These are phyloP conservation scores for Linnaemya vulpina DNA, from an alignment of 2,888 invertebrate species.

Conservation along the genomic window DNA sequence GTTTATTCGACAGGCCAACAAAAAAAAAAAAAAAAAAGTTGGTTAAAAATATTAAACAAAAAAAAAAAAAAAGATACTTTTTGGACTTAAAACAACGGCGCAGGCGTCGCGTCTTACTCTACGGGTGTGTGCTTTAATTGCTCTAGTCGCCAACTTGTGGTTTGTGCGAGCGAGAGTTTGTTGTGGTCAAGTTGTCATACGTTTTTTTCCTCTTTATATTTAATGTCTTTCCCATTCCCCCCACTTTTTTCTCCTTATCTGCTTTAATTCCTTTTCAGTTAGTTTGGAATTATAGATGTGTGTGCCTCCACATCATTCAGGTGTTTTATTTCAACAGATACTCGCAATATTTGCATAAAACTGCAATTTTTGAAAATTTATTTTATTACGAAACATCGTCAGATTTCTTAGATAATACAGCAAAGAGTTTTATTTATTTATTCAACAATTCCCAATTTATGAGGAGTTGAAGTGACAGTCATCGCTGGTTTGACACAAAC, in stretches of 20 bases:
- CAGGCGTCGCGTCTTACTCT: constrained; percentile 67
- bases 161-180: constrained; percentile 61
- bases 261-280: constrained; percentile 1
- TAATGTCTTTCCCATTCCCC: constrained; percentile 74
- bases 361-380: constrained; percentile 54
- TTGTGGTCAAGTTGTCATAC: constrained; percentile 77
- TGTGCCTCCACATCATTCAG: constrained; percentile 40
- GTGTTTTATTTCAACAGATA: constrained; percentile 51
- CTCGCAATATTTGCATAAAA: constrained; percentile 60
- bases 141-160: constrained; percentile 71
- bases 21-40: constrained; percentile 37
- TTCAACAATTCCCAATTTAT: neutral
- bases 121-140: constrained; percentile 72
- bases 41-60: constrained; percentile 46
- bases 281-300: constrained; percentile 2
- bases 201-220: constrained; percentile 41
- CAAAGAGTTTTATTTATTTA: constrained; percentile 8
- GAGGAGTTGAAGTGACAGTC: neutral
- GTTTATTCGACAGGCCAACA: constrained; percentile 1
- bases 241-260: constrained; percentile 72
- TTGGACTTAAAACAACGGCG: constrained; percentile 48
- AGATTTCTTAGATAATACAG: neutral
- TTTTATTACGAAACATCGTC: constrained; percentile 1
- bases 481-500: neutral
- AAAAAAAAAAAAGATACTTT: constrained; percentile 53